Conservation (phyloP, 2,797 vertebrate species). For the Apogon hyalosoma region DNA sequence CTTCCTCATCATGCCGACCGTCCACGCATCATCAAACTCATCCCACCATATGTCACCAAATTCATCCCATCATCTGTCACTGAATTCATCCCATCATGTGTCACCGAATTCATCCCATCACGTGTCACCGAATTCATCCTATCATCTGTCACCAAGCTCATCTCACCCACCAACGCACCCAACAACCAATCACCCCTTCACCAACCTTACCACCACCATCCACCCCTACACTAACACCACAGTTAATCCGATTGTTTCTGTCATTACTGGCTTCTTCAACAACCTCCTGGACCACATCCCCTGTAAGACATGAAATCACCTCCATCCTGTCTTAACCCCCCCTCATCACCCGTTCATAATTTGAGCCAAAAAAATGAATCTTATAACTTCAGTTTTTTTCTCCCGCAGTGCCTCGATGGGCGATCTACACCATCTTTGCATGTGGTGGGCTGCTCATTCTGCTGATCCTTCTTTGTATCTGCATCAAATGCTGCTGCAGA, state of each 20-base stretch:
- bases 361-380: not conserved
- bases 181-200: not conserved
- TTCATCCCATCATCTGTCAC: no score
- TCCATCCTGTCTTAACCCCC: not conserved
- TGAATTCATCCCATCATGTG: not conserved
- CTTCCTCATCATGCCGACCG: slow-evolving; percentile 39
- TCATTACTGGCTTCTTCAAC: slow-evolving; percentile 55
- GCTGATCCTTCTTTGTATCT: slow-evolving; percentile 81
- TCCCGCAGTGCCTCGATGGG: slow-evolving; percentile 89
- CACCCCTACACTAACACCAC: slow-evolving; percentile 41
- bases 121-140: no score
- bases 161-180: not conserved
- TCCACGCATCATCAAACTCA: not conserved
- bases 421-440: slow-evolving; percentile 69
- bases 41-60: not conserved
- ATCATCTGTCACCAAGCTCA: no score
- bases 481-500: slow-evolving; percentile 79
- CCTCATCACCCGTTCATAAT: not conserved
- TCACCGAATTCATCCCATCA: not conserved
- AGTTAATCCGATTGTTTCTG: not conserved
- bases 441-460: slow-evolving; percentile 74
- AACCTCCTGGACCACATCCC: slow-evolving; percentile 81
- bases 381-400: not conserved
- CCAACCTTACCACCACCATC: slow-evolving; percentile 1
- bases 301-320: slow-evolving; percentile 77